Conservation (phyloP, 2,888 invertebrate species). For the Amblyjoppa fuscipennis region DNA sequence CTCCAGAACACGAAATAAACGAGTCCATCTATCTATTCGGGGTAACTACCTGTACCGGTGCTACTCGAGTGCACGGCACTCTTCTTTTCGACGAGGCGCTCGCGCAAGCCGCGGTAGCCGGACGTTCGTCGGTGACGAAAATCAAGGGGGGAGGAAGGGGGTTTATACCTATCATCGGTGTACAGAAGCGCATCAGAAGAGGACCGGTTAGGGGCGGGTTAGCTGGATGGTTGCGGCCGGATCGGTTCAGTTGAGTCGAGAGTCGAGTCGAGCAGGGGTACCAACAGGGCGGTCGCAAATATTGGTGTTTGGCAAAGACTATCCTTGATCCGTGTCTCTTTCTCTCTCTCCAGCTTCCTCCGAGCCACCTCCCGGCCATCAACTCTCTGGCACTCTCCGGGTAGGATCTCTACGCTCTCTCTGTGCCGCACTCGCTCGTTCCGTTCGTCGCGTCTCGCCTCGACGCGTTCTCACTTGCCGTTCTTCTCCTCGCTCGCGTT, state of each 20-base stretch:
- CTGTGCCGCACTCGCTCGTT: conserved; percentile 65
- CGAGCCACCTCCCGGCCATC: conserved; percentile 68
- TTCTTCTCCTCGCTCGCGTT: conserved; percentile 59
- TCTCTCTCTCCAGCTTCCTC: conserved; percentile 75
- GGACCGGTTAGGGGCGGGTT: conserved; percentile 71
- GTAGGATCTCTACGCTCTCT: conserved; percentile 63
- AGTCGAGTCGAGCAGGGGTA: conserved; percentile 83
- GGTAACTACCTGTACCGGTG: not conserved
- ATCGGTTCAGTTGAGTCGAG: conserved; percentile 82
- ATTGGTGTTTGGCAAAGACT: conserved; percentile 85
- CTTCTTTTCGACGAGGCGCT: conserved; percentile 24
- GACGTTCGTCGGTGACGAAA: conserved; percentile 45
- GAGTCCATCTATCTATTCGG: too few species aligned
- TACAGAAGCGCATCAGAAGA: conserved; percentile 63
- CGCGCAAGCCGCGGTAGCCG: conserved; percentile 38
- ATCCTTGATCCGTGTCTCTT: conserved; percentile 84
- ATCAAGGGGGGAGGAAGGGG: conserved; percentile 41
- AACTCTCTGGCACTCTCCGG: conserved; percentile 66
- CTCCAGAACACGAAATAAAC: too few species aligned
- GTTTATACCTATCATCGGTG: conserved; percentile 55
- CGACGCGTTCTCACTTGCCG: conserved; percentile 59
- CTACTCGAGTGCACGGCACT: not conserved
- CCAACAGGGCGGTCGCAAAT: conserved; percentile 85
- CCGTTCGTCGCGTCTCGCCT: conserved; percentile 56
- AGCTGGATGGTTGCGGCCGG: conserved; percentile 80